Conservation (phyloP, 2,113 vertebrate genomes). For the Peucedramus taeniatus region DNA sequence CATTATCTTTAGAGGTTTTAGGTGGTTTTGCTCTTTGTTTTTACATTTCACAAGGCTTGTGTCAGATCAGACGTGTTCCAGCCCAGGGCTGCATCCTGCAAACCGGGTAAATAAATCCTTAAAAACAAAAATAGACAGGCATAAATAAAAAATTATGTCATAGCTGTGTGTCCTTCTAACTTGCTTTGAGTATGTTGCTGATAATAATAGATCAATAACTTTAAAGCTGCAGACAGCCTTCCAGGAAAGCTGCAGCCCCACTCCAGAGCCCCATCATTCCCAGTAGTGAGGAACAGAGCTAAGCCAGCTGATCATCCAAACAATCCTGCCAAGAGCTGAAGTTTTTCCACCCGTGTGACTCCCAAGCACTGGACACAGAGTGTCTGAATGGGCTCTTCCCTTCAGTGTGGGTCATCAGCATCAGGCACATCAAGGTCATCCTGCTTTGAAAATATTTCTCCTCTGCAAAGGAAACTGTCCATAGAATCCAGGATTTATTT, state of each 20-base stretch:
- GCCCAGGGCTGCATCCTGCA: neutral
- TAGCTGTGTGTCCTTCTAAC: neutral
- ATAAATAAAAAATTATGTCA: conserved; percentile 12
- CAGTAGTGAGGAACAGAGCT: neutral
- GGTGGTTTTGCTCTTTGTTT: neutral
- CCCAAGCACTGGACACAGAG: neutral
- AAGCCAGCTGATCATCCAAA: neutral
- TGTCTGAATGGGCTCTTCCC: neutral
- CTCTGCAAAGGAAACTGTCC: neutral
- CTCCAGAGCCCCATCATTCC: neutral
- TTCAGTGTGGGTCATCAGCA: neutral
- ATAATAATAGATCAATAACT: conserved; percentile 46
- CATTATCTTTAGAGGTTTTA: neutral
- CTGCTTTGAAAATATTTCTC: neutral
- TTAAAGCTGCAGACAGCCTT: neutral
- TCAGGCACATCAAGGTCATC: neutral
- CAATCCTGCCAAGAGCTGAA: neutral
- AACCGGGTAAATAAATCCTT: neutral
- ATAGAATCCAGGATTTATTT: neutral
- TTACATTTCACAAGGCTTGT: neutral
- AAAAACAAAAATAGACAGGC: conserved; percentile 16
- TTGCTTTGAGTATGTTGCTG: neutral
- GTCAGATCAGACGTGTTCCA: neutral
- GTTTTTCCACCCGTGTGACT: neutral
- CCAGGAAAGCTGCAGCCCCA: neutral